phyloP scores from a whole-genome alignment of 2,888 invertebrate species.

The Cybosia mesomella region DNA sequence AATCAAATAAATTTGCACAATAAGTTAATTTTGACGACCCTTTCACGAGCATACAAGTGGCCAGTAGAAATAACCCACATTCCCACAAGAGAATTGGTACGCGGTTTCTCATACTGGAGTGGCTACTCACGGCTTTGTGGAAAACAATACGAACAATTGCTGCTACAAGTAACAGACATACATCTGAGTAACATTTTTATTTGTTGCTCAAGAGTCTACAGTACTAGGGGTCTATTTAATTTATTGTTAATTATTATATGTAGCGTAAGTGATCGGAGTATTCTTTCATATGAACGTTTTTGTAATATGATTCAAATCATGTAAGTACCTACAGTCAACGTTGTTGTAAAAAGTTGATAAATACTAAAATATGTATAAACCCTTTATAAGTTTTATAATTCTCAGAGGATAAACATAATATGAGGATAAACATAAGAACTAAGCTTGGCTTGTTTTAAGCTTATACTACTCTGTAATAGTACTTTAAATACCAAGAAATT shows the following conservation, averaged over 20 bases:
- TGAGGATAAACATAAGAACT: too few species aligned
- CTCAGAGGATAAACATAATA: too few species aligned
- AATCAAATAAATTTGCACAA: not conserved
- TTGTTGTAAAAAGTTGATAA: too few species aligned
- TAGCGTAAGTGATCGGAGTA: constrained; percentile 71
- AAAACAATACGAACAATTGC: constrained; percentile 75
- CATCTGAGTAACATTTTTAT: constrained; percentile 61
- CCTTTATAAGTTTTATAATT: too few species aligned
- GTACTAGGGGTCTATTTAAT: constrained; percentile 66
- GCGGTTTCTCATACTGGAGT: constrained; percentile 80
- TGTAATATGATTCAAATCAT: not conserved
- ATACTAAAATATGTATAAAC: too few species aligned
- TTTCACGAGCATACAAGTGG: constrained; percentile 16
- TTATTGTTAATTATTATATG: constrained; percentile 64
- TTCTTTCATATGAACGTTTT: constrained; percentile 18
- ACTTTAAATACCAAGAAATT: too few species aligned
- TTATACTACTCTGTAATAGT: too few species aligned
- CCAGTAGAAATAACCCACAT: constrained; percentile 63
- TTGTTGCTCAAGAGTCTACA: constrained; percentile 62
- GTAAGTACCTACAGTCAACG: not conserved
- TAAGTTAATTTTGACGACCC: constrained; percentile 8
- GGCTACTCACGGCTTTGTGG: constrained; percentile 72
- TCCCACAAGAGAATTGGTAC: constrained; percentile 70
- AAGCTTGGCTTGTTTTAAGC: too few species aligned
- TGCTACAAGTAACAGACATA: constrained; percentile 67